Evolutionary conservation across 1,140 invertebrate species (phyloP).

Genomic region (Drosophila gunungcola): DNA sequence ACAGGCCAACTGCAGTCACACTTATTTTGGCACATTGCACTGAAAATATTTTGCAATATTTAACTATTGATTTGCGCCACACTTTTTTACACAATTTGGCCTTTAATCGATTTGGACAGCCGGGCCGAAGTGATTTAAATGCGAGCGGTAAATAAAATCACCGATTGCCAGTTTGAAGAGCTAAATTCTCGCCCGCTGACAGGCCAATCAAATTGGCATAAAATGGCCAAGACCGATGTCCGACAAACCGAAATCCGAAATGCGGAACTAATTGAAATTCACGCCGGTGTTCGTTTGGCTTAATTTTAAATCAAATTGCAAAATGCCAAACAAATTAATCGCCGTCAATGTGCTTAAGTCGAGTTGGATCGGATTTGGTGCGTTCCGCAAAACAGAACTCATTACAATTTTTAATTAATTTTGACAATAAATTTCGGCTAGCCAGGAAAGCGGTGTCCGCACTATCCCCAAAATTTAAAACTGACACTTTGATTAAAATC

Average conservation of each 20-base stretch:
- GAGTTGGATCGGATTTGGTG: constrained; percentile 36
- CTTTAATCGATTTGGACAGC: constrained; percentile 41
- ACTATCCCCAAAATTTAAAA: neutral
- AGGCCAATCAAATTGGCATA: constrained; percentile 75
- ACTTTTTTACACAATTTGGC: constrained; percentile 12
- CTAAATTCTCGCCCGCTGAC: constrained; percentile 42
- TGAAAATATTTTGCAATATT: constrained; percentile 44
- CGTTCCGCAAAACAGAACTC: constrained; percentile 35
- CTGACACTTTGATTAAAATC: constrained; percentile 73
- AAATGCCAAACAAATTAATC: constrained; percentile 77
- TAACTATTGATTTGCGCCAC: constrained; percentile 33
- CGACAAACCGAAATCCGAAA: constrained; percentile 20
- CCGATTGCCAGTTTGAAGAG: constrained; percentile 35
- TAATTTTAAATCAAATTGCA: constrained; percentile 72
- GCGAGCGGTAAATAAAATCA: constrained; percentile 51
- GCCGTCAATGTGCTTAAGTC: constrained; percentile 59
- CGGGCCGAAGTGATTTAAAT: constrained; percentile 42
- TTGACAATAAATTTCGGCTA: constrained; percentile 71
- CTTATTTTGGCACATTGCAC: constrained; percentile 43
- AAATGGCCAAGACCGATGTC: constrained; percentile 49
- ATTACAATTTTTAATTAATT: constrained; percentile 83
- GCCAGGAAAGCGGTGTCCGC: constrained; percentile 4
- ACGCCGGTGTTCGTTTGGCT: constrained; percentile 48
- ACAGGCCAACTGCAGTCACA: constrained; percentile 38
- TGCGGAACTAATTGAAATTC: constrained; percentile 74